Percentiles rank a stretch among this genome's conserved stretches.
These are phyloP conservation scores for Hoplostethus atlanticus DNA, from an alignment of 2,797 vertebrate species.

Conservation along the genomic window DNA sequence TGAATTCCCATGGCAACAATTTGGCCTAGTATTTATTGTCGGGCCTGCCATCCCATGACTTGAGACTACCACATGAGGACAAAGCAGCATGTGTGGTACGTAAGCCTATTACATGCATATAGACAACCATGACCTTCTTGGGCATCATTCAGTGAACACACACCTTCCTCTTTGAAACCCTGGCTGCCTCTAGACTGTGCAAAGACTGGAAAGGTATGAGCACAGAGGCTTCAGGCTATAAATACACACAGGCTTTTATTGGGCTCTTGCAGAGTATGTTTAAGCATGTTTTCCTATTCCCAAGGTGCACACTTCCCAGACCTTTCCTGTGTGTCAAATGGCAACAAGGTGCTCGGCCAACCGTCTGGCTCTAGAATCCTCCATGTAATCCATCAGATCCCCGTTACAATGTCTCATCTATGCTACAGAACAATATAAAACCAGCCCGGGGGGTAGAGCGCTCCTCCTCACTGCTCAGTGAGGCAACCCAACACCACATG, in stretches of 20 bases:
- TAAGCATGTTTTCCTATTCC: constrained; percentile 40
- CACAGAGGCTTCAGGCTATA: constrained; percentile 35
- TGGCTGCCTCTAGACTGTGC: constrained; percentile 8
- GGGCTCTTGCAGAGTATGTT: constrained; percentile 31
- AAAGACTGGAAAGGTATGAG: constrained; percentile 14
- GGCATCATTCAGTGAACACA: constrained; percentile 33
- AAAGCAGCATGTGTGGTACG: constrained; percentile 29
- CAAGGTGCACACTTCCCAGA: constrained; percentile 31
- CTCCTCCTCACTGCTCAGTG: constrained; percentile 47
- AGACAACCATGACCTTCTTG: constrained; percentile 21
- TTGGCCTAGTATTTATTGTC: constrained; percentile 18
- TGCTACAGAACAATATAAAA: constrained; percentile 60
- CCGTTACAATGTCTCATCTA: constrained; percentile 65
- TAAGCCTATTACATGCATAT: constrained; percentile 1
- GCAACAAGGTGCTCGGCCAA: constrained; percentile 52
- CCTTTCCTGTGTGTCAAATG: constrained; percentile 45
- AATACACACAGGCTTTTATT: constrained; percentile 46
- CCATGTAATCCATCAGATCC: constrained; percentile 73
- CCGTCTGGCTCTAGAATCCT: constrained; percentile 48
- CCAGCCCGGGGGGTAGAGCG: constrained; percentile 48
- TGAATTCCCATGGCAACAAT: constrained; percentile 17
- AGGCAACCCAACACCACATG: constrained; percentile 72
- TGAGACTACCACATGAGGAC: constrained; percentile 23
- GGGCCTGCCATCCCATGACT: constrained; percentile 29
- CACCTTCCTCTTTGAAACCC: constrained; percentile 31